Percentiles rank a stretch among this genome's conserved stretches.
Conservation (phyloP, 1,140 invertebrate genomes). For the Euschistus heros region DNA sequence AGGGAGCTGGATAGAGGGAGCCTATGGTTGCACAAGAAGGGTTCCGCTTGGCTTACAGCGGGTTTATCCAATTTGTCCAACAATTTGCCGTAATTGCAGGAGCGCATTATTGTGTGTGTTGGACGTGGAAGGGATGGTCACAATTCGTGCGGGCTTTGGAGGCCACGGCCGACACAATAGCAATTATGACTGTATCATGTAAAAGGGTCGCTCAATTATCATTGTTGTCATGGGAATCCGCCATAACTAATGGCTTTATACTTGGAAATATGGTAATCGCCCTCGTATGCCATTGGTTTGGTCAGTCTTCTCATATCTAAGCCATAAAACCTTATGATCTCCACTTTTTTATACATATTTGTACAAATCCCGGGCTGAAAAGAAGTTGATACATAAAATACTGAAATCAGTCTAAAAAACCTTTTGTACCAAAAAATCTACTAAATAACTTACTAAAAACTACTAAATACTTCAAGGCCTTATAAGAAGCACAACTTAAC, state of each 20-base stretch:
- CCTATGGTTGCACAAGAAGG: too few species aligned
- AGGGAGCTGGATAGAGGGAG: too few species aligned
- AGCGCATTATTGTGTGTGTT: neutral
- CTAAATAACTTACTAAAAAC: too few species aligned
- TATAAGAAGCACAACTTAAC: too few species aligned
- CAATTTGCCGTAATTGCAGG: constrained; percentile 3
- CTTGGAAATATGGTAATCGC: constrained; percentile 10
- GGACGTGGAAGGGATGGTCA: too few species aligned
- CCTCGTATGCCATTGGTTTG: neutral
- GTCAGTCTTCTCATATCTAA: neutral
- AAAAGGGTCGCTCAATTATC: neutral
- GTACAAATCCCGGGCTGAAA: neutral
- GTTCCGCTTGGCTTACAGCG: too few species aligned
- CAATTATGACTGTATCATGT: constrained; percentile 9
- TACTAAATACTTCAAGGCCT: too few species aligned
- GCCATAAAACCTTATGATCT: neutral
- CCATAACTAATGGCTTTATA: constrained; percentile 14
- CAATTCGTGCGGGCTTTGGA: too few species aligned
- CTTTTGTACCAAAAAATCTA: too few species aligned
- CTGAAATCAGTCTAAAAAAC: too few species aligned
- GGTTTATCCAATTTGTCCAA: constrained; percentile 4
- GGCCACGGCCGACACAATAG: too few species aligned
- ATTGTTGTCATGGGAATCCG: constrained; percentile 12
- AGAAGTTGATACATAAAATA: too few species aligned
- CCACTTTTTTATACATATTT: neutral